Base-by-base conservation (phyloP, 2,113 vertebrate genomes). In the Menidia beryllina region DNA sequence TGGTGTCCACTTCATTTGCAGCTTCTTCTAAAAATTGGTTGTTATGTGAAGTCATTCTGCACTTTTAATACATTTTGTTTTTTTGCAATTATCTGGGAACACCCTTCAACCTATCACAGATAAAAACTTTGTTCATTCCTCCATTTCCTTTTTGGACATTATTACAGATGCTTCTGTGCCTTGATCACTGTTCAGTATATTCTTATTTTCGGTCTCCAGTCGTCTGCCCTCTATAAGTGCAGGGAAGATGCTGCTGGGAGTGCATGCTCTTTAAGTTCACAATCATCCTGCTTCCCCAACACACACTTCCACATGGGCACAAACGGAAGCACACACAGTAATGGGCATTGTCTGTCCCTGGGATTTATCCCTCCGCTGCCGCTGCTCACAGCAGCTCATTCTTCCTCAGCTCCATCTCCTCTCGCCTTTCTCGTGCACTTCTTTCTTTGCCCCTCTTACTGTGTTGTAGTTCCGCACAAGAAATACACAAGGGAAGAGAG, bases 261-360 rank as follows among this genome's bases (percentile, higher is more conserved):
- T 69, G 55, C 59, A 79, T n/a, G 72, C 69, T 82, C 63, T 60
- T 77, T 77, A 79, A 51, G 51, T 76, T 75, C 52, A 61, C 63
- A 69, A 65, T 23, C 30, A 34, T 54, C 53, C 60, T 4, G 8
- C 52, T 19, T 10, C 23, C 21, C 12, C 26, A 70, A n/a, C 55
- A 38, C 65, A 63, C 57, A 59, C 53, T 7, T 2, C 9, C 56
- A 49, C 50, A 23, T 21, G 51, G 8, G 12, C 48, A 69, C 45
- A 50, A 3, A 20, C 21, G 41, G 39, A 24, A 30, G 19, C 60
- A 68, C 76, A 66, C 70, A 59, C 45, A 30, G n/a, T 55, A 59
- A 73, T 36, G 52, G 51, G 36, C 30, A 1, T 49, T 20, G 36
- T 65, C 67, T 53, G 17, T 50, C 45, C 58, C 36, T 27, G 52